Base-by-base conservation (phyloP, 2,888 invertebrate species). In the Oegoconia quadripuncta region DNA sequence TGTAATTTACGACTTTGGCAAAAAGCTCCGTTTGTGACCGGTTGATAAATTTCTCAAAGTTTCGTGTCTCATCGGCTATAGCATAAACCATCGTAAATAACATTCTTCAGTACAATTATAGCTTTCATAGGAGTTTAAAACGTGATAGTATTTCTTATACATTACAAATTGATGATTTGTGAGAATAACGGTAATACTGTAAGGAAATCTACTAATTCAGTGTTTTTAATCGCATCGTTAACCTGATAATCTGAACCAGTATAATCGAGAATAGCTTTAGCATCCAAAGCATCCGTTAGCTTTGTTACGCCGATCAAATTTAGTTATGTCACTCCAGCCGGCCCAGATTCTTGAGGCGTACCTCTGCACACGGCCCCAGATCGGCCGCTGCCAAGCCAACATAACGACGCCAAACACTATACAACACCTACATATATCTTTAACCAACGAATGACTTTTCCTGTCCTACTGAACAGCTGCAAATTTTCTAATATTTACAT, bases 241-340 rank as follows among this genome's bases (percentile, higher is more conserved):
- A 37, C 41, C 41, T 29, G 29, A 37, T 33, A 33, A 23, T 23
- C 22, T 20, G 25, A 9, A 25, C n/a, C 11, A 23, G 14, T 39
- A 35, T 31, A 34, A 42, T 43, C 46, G 47, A 52, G 55, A 59
- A 55, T 54, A 61, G 62, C 58, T 59, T 56, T 59, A 64, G 63
- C 61, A 60, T 72, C 64, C 52, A 61, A 65, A 69, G 69, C 65
- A 74, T 74, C 73, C 67, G 62, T 64, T 57, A 71, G 76, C 74
- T 79, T 78, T 82, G 80, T 82, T 76, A 64, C 70, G 60, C 64
- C 59, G 77, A 80, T 84, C 81, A 81, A 82, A 86, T 83, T 82
- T 86, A 86, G 83, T 84, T 79, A 75, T 84, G 86, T 84, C 84
- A 82, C 81, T 87, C 86, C 86, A 87, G 86, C 55, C 82, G 86